phyloP scores from a whole-genome alignment of 2,888 invertebrate genomes.

The Pandemis heparana region DNA sequence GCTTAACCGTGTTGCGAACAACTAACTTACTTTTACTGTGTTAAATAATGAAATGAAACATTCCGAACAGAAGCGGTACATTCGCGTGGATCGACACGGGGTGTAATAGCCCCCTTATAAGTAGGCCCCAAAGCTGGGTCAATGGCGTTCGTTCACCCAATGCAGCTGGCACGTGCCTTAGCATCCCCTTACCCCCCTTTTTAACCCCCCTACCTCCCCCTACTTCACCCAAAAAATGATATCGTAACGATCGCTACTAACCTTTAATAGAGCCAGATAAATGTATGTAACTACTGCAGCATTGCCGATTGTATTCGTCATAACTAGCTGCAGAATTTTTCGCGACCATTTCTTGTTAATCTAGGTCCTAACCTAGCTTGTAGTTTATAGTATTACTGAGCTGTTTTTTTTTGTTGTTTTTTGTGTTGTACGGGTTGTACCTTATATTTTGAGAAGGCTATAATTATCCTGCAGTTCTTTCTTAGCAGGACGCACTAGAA shows the following conservation, averaged over 20 bases:
- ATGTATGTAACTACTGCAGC: conserved; percentile 3
- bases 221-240: conserved; percentile 31
- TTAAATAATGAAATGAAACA: background rate
- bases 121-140: conserved; percentile 81
- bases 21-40: conserved; percentile 1
- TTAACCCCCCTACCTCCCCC: conserved; percentile 1
- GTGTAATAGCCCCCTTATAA: conserved; percentile 76
- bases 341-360: too few relatives aligned
- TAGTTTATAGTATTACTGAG: background rate
- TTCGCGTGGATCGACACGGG: conserved; percentile 53
- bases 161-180: conserved; percentile 47
- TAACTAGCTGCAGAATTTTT: background rate
- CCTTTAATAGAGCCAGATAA: conserved; percentile 20
- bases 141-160: conserved; percentile 84
- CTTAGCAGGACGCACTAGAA: background rate
- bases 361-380: too few relatives aligned
- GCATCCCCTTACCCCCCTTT: conserved; percentile 35
- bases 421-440: background rate
- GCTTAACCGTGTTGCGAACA: conserved; percentile 14
- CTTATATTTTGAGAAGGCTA: background rate
- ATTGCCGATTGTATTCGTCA: conserved; percentile 5
- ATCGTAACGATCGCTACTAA: conserved; percentile 34
- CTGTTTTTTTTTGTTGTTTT: background rate
- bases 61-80: background rate
- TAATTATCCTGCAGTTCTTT: background rate